Conservation (phyloP, 2,888 invertebrate genomes). For the Dermolepida albohirtum region DNA sequence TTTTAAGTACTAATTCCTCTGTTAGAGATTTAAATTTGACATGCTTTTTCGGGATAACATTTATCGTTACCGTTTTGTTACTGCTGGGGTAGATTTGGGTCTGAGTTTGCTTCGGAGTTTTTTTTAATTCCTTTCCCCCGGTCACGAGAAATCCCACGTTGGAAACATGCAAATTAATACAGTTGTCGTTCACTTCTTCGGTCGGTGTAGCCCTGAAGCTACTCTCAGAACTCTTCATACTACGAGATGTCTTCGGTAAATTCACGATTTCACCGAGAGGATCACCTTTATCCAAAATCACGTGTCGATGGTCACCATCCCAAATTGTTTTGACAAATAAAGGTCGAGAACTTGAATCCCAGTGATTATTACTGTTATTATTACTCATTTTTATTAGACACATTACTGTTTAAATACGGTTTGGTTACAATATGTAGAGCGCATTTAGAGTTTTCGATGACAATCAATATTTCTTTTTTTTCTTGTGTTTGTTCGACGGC, state of each 20-base stretch:
- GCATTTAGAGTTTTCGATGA: neutral
- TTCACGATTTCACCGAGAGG: conserved; percentile 56
- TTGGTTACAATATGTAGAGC: neutral
- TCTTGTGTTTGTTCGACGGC: conserved; percentile 13
- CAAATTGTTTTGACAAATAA: conserved; percentile 72
- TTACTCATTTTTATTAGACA: conserved; percentile 14
- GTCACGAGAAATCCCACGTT: conserved; percentile 53
- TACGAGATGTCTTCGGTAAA: conserved; percentile 19
- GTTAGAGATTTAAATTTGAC: conserved; percentile 51
- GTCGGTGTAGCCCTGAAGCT: conserved; percentile 26
- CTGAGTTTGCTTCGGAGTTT: conserved; percentile 3
- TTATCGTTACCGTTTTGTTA: conserved; percentile 48
- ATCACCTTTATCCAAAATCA: conserved; percentile 75
- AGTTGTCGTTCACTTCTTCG: conserved; percentile 8
- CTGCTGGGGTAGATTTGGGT: conserved; percentile 4
- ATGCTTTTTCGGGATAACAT: conserved; percentile 49
- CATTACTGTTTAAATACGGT: conserved; percentile 40
- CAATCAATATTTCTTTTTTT: conserved; percentile 19
- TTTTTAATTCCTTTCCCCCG: conserved; percentile 17
- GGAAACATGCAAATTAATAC: conserved; percentile 52
- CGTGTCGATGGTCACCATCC: conserved; percentile 78
- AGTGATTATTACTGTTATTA: conserved; percentile 59
- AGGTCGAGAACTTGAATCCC: conserved; percentile 71
- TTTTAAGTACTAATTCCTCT: conserved; percentile 50
- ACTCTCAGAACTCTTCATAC: conserved; percentile 26